Base-by-base conservation (phyloP, 2,113 vertebrate species). In the Sphaerodactylus townsendi region DNA sequence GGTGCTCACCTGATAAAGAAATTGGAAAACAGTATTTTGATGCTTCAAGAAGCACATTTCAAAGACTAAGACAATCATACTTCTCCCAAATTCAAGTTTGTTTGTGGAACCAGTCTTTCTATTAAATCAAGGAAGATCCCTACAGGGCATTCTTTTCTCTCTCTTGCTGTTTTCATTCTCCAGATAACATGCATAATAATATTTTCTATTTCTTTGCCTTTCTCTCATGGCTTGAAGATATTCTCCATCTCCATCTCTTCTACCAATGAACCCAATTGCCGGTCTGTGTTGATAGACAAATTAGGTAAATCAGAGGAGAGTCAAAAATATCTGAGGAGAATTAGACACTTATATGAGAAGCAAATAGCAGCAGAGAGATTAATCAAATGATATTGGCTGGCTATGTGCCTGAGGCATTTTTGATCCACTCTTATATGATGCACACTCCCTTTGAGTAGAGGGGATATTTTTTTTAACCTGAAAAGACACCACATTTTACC, bases 91-190 rank as follows among this genome's bases (percentile, higher is more conserved):
- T 86, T 76, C 30, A 14, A 10, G 39, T 70, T 81, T 81, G 79
- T 76, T 81, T 50, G 35, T 81, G 33, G n/a, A 69, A 76, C 62
- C 64, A 86, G 62, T 50, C 48, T 69, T 81, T 69, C 50, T 56
- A 66, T 76, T 64, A 86, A 81, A 81, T 75, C 44, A 81, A 75
- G 72, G 39, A 81, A 62, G 85, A n/a, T 70, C 73, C 72, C 53
- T 4, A 30, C 3, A 71, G 73, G 79, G 72, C 68, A 84, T 71
- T 77, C 39, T 77, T 56, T 59, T 56, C 30, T 77, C 30, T 77
- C 37, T 59, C 37, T 71, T 78, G 50, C 30, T 70, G 19, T 78
- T 30, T 80, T 85, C 39, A 14, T 76, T 77, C 30, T 76, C 30
- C 64, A 23, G 19, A 44, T 65, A n/a, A n/a, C n/a, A 19, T 23